Evolutionary conservation across 2,888 invertebrate genomes (phyloP).

Genomic region (Leucoptera coffeella): DNA sequence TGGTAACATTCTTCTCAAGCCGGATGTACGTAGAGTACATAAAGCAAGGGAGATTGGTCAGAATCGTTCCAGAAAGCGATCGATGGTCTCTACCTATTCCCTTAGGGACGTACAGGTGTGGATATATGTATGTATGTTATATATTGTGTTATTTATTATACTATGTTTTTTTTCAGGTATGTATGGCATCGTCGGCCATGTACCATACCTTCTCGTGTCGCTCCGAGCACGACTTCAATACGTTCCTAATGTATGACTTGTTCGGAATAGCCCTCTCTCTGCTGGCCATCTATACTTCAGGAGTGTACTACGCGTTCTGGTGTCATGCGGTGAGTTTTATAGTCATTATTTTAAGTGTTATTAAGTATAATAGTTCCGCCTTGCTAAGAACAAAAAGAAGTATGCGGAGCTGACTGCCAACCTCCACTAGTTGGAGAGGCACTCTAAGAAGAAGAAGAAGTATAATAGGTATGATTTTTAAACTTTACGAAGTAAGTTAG

Average conservation of each 20-base stretch:
- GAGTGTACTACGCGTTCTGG: constrained; percentile 96
- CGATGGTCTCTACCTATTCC: background rate
- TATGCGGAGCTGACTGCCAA: no score
- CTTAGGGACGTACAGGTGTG: background rate
- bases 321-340: constrained; percentile 84
- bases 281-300: constrained; percentile 90
- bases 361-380: no score
- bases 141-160: background rate
- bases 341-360: no score
- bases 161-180: constrained; percentile 61
- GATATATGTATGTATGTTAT: background rate
- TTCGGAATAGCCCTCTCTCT: constrained; percentile 90
- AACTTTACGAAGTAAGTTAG: no score
- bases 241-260: constrained; percentile 85
- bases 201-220: constrained; percentile 94
- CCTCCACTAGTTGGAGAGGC: no score
- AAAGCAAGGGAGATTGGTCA: background rate
- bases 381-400: no score
- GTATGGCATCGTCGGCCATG: constrained; percentile 86
- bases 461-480: no score
- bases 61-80: background rate
- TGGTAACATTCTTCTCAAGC: no score
- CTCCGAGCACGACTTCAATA: constrained; percentile 77
- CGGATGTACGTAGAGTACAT: background rate
- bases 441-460: no score